phyloP scores from a whole-genome alignment of 2,888 invertebrate genomes.

The Drosophila putrida region DNA sequence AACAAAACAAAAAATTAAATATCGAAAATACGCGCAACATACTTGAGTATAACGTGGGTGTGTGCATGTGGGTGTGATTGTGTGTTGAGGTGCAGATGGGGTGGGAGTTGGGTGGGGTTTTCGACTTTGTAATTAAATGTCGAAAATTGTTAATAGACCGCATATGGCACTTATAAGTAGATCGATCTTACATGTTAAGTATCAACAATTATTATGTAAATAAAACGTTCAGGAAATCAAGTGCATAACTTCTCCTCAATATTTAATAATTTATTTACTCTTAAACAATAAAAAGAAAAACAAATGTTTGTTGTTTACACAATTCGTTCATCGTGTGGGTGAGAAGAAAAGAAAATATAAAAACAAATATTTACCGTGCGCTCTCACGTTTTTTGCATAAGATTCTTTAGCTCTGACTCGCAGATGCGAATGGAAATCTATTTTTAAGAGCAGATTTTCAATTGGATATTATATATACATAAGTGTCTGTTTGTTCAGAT shows the following conservation, averaged over 20 bases:
- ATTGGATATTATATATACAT: constrained; percentile 31
- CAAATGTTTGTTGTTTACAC: constrained; percentile 69
- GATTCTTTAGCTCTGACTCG: constrained; percentile 71
- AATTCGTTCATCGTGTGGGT: constrained; percentile 23
- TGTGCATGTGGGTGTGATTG: constrained; percentile 41
- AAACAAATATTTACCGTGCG: constrained; percentile 53
- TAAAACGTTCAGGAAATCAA: constrained; percentile 10
- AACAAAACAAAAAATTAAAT: constrained; percentile 57
- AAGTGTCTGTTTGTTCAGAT: constrained; percentile 46
- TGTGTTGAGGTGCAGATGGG: constrained; percentile 18
- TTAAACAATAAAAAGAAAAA: constrained; percentile 49
- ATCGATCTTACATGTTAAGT: constrained; percentile 19
- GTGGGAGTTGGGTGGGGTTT: constrained; percentile 20
- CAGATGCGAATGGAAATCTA: constrained; percentile 69
- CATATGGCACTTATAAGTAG: constrained; percentile 38
- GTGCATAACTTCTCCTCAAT: not conserved
- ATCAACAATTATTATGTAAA: constrained; percentile 26
- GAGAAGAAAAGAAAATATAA: constrained; percentile 34
- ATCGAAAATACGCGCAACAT: constrained; percentile 53
- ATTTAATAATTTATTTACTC: constrained; percentile 25
- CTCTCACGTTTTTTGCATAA: constrained; percentile 75
- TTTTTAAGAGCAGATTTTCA: constrained; percentile 42
- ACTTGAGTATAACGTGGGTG: constrained; percentile 59
- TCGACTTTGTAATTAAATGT: constrained; percentile 52
- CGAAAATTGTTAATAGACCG: constrained; percentile 68